Evolutionary conservation across 1,140 invertebrate genomes (phyloP), one percentile per base, ranked within the genome.

Genomic region (Trichonephila inaurata): DNA sequence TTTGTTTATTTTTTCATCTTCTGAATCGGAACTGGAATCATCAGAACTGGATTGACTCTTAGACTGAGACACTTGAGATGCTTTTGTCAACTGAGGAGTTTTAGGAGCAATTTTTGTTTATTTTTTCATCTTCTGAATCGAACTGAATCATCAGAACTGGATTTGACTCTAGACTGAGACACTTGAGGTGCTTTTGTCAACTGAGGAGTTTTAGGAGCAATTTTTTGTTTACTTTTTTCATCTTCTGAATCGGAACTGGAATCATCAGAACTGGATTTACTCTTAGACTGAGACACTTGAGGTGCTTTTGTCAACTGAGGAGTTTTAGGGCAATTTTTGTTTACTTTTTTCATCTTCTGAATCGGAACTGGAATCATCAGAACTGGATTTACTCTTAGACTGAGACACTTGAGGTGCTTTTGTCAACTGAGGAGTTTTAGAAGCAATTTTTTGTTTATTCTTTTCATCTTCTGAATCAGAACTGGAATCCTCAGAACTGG

Each of bases 141-240:
- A 91, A 72, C 91, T 92, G 14, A 69, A 92, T 72, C 64, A 82
- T 91, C 89, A 40, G 89, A 82, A 21, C 69, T 91, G 85, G n/a
- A 44, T 58, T 85, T 85, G n/a, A 14, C 3, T n/a, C 14, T 58
- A 28, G 28, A 40, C 8, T 40, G 51, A 6, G 18, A 66, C 33
- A 44, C 10, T n/a, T 64, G 87, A 10, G 51, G 51, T 10, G 51
- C 2, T 51, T 51, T 51, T 51, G 51, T 51, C 10, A 51, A 7
- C 51, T 51, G 51, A 51, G 51, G 7, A 0, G 0, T 12, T 51
- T 51, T 51, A 5, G 51, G 51, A 12, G 10, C 51, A 51, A 0
- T 51, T 10, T 7, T 12, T 51, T 51, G 51, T 4, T 40, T 40
- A 40, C 3, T 40, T 40, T 2, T 40, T 40, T 40, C 33, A 62